These are phyloP conservation scores for Ailuropoda melanoleuca DNA, from an alignment of 2,113 vertebrate genomes.

Conservation along the genomic window DNA sequence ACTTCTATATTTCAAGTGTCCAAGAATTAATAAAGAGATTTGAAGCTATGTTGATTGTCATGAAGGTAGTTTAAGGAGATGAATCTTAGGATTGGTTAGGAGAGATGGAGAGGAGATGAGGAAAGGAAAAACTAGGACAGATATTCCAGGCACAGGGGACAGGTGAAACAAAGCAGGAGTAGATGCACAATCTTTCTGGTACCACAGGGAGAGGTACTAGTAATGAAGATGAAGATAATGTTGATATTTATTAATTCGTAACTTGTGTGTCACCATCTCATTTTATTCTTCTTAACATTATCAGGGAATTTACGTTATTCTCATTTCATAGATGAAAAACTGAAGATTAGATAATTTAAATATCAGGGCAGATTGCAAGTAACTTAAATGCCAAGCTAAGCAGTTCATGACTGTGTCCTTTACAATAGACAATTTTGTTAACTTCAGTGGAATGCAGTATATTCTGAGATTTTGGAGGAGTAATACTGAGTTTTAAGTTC, in stretches of 20 bases:
- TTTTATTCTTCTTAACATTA: neutral
- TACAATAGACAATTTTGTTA: neutral
- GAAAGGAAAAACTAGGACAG: neutral
- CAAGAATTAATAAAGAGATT: neutral
- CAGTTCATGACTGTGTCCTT: neutral
- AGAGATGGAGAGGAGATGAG: neutral
- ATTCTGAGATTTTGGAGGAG: neutral
- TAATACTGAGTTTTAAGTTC: neutral
- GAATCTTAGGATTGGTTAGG: neutral
- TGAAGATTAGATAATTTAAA: neutral
- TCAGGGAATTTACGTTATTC: slow-evolving; percentile 9
- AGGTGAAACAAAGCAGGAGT: neutral
- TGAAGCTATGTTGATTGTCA: neutral
- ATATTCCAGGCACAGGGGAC: neutral
- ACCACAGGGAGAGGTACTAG: neutral
- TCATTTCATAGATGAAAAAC: neutral
- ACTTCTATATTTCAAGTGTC: neutral
- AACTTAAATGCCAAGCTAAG: neutral
- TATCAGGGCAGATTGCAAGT: neutral
- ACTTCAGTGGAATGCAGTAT: slow-evolving; percentile 29
- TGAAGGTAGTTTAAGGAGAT: neutral
- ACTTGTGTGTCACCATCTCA: neutral
- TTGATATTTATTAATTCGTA: neutral
- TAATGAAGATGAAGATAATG: neutral
- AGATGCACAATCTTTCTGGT: neutral